Evolutionary conservation across 2,888 invertebrate genomes (phyloP).

Genomic region (Galerucella nymphaeae): DNA sequence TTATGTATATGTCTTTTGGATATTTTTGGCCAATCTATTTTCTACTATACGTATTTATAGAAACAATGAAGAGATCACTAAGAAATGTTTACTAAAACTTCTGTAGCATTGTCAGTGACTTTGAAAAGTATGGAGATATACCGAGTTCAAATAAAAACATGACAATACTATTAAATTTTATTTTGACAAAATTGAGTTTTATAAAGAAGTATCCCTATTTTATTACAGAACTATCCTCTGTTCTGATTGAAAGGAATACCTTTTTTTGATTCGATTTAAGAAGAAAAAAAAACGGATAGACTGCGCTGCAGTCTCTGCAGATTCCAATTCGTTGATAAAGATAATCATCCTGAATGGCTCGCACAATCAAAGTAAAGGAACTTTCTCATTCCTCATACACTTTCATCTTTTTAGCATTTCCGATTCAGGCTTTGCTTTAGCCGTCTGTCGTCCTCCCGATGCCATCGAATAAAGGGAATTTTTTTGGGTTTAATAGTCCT

Average conservation of each 20-base stretch:
- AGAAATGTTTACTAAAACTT: too few relatives aligned
- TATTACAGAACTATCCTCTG: not conserved
- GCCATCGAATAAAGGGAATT: conserved; percentile 3
- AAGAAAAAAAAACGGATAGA: conserved; percentile 19
- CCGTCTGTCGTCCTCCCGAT: conserved; percentile 3
- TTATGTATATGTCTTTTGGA: too few relatives aligned
- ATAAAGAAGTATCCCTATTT: conserved; percentile 1
- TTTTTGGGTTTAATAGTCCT: conserved; percentile 2
- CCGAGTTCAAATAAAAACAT: too few relatives aligned
- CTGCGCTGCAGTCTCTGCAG: conserved; percentile 31
- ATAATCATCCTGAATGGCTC: conserved; percentile 43
- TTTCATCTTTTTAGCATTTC: conserved; percentile 46
- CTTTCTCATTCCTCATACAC: conserved; percentile 45
- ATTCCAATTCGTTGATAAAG: conserved; percentile 41
- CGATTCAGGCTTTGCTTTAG: conserved; percentile 14
- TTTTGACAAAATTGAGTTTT: too few relatives aligned
- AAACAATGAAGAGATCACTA: too few relatives aligned
- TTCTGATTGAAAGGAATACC: conserved; percentile 26
- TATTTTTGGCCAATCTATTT: too few relatives aligned
- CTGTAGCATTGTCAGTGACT: too few relatives aligned
- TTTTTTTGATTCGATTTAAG: conserved; percentile 38
- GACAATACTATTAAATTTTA: too few relatives aligned
- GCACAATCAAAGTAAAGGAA: conserved; percentile 45
- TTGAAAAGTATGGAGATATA: too few relatives aligned
- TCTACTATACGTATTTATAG: too few relatives aligned